Evolutionary conservation across 1,140 invertebrate species (phyloP).

Genomic region (Asobara japonica): DNA sequence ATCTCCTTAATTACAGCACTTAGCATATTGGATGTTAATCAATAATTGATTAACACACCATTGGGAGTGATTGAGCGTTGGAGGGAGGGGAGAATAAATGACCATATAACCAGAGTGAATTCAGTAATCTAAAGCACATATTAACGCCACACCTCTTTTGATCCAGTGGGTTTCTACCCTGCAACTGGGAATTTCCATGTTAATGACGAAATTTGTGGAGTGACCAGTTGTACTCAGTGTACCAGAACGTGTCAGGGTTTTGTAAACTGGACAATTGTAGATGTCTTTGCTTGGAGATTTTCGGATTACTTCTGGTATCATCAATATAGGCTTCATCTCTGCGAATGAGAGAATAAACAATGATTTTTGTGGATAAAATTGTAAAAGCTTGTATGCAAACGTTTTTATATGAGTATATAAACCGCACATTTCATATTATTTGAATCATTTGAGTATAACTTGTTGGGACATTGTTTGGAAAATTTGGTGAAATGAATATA

Average conservation of each 20-base stretch:
- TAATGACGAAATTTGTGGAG: slow-evolving; percentile 83
- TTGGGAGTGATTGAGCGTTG: neutral
- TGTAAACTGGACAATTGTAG: slow-evolving; percentile 82
- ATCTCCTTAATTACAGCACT: too few relatives aligned
- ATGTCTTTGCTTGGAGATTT: slow-evolving; percentile 53
- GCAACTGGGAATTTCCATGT: slow-evolving; percentile 73
- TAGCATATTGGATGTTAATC: too few relatives aligned
- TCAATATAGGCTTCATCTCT: slow-evolving; percentile 74
- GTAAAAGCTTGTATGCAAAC: too few relatives aligned
- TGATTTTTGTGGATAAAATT: too few relatives aligned
- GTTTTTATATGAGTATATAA: too few relatives aligned
- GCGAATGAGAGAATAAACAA: neutral
- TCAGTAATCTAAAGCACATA: slow-evolving; percentile 81
- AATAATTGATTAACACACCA: neutral
- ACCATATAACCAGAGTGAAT: neutral
- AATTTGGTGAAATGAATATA: too few relatives aligned
- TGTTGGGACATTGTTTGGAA: too few relatives aligned
- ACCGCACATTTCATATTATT: too few relatives aligned
- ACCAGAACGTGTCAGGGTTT: slow-evolving; percentile 75
- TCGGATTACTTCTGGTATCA: slow-evolving; percentile 71
- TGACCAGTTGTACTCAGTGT: slow-evolving; percentile 82
- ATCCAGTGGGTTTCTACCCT: slow-evolving; percentile 78
- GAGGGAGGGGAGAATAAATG: neutral
- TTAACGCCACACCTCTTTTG: slow-evolving; percentile 79
- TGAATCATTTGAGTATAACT: too few relatives aligned